A percentile compares a stretch with the other conserved stretches of the same genome.
phyloP scores from a whole-genome alignment of 1,140 invertebrate species.

The Zaprionus lachaisei region DNA sequence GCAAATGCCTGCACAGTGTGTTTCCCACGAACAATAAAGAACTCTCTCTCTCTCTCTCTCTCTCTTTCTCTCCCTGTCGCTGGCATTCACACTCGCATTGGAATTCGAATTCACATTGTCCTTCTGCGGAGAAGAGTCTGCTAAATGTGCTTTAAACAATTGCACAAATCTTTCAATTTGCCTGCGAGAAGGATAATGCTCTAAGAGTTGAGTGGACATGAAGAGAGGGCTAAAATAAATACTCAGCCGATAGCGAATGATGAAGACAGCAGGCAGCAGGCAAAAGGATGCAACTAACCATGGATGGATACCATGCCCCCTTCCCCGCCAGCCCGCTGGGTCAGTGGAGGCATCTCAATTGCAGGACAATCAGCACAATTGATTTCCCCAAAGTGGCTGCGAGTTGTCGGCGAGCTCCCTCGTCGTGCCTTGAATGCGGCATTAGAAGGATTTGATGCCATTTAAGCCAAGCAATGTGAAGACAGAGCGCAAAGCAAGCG shows the following conservation, averaged over 20 bases:
- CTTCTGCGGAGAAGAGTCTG: constrained; percentile 56
- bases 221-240: constrained; percentile 58
- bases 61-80: background rate
- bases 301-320: too few relatives aligned
- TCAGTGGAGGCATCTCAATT: constrained; percentile 69
- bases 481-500: constrained; percentile 58
- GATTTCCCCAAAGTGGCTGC: constrained; percentile 80
- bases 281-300: constrained; percentile 49
- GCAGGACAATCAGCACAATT: constrained; percentile 83
- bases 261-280: constrained; percentile 49
- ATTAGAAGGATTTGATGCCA: constrained; percentile 83
- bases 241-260: constrained; percentile 41
- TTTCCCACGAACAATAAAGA: constrained; percentile 43
- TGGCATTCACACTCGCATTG: constrained; percentile 12
- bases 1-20: constrained; percentile 58
- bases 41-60: constrained; percentile 3
- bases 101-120: constrained; percentile 12
- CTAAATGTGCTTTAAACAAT: constrained; percentile 32
- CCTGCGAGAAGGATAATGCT: constrained; percentile 52
- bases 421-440: constrained; percentile 45
- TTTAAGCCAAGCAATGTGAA: constrained; percentile 83
- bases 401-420: constrained; percentile 33
- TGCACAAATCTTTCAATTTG: constrained; percentile 74
- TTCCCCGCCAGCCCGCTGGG: too few relatives aligned
- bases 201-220: constrained; percentile 32